These are phyloP conservation scores for Corbicula japonica DNA, from an alignment of 2,888 invertebrate species.

Conservation along the genomic window DNA sequence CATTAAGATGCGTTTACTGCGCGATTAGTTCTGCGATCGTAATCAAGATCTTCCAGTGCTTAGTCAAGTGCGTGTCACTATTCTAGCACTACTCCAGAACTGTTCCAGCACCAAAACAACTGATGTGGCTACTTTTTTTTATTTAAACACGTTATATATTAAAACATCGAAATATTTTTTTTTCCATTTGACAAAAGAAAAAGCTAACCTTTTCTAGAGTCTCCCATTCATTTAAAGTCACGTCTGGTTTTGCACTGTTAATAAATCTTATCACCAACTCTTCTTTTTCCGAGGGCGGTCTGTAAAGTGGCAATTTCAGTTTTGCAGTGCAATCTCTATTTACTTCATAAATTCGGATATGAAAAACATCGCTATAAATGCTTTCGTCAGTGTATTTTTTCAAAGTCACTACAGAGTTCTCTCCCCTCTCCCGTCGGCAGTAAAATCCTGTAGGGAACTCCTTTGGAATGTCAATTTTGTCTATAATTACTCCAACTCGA, in stretches of 20 bases:
- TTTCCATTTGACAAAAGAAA: no score
- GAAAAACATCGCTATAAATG: constrained; percentile 57
- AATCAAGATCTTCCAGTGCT: no score
- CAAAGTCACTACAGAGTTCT: constrained; percentile 48
- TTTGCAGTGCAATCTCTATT: constrained; percentile 46
- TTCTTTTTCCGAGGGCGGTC: constrained; percentile 50
- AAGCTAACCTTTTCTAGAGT: constrained; percentile 31
- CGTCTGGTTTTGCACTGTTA: constrained; percentile 6
- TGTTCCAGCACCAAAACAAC: no score
- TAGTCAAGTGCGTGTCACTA: no score
- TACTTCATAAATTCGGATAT: constrained; percentile 51
- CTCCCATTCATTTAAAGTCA: constrained; percentile 3
- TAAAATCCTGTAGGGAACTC: constrained; percentile 50
- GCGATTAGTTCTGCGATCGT: no score
- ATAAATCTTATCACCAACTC: constrained; percentile 56
- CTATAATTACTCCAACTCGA: constrained; percentile 49
- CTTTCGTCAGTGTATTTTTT: constrained; percentile 40
- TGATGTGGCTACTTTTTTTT: no score
- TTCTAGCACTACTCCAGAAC: no score
- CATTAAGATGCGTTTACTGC: no score
- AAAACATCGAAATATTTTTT: no score
- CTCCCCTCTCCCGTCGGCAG: constrained; percentile 56
- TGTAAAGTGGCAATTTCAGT: constrained; percentile 55
- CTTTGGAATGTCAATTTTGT: constrained; percentile 47
- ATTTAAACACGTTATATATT: no score